phyloP scores from a whole-genome alignment of 2,113 vertebrate species.

The Chrysemys picta region DNA sequence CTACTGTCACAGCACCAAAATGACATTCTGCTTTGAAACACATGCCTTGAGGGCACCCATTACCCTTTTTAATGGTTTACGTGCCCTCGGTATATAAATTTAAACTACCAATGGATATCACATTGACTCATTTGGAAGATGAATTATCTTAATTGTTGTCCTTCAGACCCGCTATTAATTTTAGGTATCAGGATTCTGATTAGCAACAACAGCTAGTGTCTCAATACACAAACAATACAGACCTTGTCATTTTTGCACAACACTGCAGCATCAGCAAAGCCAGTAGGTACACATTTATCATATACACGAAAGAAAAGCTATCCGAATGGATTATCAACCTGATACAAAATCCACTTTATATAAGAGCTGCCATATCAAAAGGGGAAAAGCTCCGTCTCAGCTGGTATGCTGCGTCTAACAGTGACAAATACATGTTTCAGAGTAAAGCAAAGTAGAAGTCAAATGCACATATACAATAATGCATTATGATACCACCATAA shows the following conservation, averaged over 20 bases:
- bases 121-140: constrained; percentile 72
- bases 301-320: not conserved
- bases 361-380: not conserved
- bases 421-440: rapidly evolving
- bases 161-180: constrained; percentile 73
- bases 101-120: constrained; percentile 68
- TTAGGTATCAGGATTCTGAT: constrained; percentile 63
- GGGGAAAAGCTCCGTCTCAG: not conserved
- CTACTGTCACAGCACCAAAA: constrained; percentile 58
- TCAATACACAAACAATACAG: constrained; percentile 22
- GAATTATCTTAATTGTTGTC: constrained; percentile 73
- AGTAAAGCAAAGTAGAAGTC: not conserved
- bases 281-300: not conserved
- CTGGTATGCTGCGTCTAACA: not conserved
- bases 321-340: not conserved
- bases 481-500: rapidly evolving
- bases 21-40: constrained; percentile 64
- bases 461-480: not conserved
- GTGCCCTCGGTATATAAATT: constrained; percentile 71
- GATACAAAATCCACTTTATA: not conserved
- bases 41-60: constrained; percentile 50
- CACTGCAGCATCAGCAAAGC: not conserved
- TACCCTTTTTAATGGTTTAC: constrained; percentile 66
- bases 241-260: not conserved
- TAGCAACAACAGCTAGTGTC: constrained; percentile 23